Evolutionary conservation across 2,888 invertebrate species (phyloP), one percentile per base, ranked within the genome.

Genomic region (Nymphalis polychloros): DNA sequence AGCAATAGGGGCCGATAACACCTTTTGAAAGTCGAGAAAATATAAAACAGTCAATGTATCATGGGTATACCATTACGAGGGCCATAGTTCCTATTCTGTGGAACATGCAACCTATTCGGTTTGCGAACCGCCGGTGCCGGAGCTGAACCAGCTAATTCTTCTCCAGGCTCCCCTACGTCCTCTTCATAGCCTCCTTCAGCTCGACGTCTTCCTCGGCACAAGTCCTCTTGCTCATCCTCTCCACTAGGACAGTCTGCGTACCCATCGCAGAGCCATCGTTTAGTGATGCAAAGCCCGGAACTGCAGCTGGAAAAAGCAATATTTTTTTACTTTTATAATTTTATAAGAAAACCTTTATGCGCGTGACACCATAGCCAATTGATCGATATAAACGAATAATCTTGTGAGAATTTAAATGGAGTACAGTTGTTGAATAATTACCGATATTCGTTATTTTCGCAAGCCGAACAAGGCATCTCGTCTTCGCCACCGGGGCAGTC

Each of bases 401-500:
- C 13, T 41, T 41, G 4, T 41, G 10, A 41, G 41, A 41, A 41
- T 13, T 41, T 13, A 41, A 41, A 41, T 4, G 41, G 41, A 2
- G 13, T 41, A 13, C 13, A 41, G 10, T 41, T 41, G 48, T 17
- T 19, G 23, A 7, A 52, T 52, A 16, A 23, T 69, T 68, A 92
- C 93, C 85, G 84, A 76, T 81, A 92, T 73, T 93, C 92, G 55
- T 84, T 78, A 5, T 77, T 73, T 7, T 81, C 84, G 72, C 93
- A 93, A 8, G 75, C 73, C 0, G 78, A 73, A 76, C 95, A 95
- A 53, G 91, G 84, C 2, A 84, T 80, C 78, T 95, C 95, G 74
- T 95, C 95, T 41, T 95, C 94, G 0, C 94, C 94, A 70, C 90
- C 93, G 6, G 92, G 84, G 72, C 95, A 95, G 78, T 95, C 95